These are phyloP conservation scores for Gallinago jamesoni DNA, from an alignment of 2,113 vertebrate genomes.

Conservation along the genomic window DNA sequence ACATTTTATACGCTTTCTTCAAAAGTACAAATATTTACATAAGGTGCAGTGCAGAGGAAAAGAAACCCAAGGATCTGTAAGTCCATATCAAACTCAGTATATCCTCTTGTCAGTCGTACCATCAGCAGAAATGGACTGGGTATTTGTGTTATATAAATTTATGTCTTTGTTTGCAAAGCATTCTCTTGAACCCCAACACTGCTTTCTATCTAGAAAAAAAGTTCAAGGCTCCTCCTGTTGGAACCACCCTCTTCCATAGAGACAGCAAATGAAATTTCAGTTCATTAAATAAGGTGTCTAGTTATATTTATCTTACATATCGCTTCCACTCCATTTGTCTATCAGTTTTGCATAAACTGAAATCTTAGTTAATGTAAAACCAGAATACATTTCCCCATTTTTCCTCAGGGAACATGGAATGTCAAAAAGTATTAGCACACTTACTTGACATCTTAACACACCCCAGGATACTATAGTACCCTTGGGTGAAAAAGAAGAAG, in stretches of 20 bases:
- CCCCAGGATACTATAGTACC: not conserved
- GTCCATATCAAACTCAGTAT: not conserved
- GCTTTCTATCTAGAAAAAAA: not conserved
- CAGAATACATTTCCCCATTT: not conserved
- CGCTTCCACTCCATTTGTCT: slow-evolving; percentile 44
- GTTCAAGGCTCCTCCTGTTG: not conserved
- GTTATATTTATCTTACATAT: slow-evolving; percentile 7
- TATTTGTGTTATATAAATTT: not conserved
- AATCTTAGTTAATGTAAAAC: slow-evolving; percentile 49
- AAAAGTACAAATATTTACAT: not conserved
- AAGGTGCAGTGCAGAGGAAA: not conserved
- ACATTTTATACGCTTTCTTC: not conserved
- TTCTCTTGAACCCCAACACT: not conserved
- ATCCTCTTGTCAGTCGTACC: not conserved
- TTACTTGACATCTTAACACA: slow-evolving; percentile 24
- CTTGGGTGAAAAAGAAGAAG: not conserved
- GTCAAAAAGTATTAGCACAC: slow-evolving; percentile 46
- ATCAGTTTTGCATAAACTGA: slow-evolving; percentile 47
- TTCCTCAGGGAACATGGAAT: slow-evolving; percentile 27
- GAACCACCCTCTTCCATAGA: not conserved
- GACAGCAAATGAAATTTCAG: slow-evolving; percentile 19
- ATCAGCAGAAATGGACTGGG: not conserved
- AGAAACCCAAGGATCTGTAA: not conserved
- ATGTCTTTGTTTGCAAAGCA: not conserved
- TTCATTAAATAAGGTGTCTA: slow-evolving; percentile 20